Percentiles rank a stretch among this genome's conserved stretches.
These are phyloP conservation scores for Erethizon dorsatum DNA, from an alignment of 2,797 vertebrate genomes.

Conservation along the genomic window DNA sequence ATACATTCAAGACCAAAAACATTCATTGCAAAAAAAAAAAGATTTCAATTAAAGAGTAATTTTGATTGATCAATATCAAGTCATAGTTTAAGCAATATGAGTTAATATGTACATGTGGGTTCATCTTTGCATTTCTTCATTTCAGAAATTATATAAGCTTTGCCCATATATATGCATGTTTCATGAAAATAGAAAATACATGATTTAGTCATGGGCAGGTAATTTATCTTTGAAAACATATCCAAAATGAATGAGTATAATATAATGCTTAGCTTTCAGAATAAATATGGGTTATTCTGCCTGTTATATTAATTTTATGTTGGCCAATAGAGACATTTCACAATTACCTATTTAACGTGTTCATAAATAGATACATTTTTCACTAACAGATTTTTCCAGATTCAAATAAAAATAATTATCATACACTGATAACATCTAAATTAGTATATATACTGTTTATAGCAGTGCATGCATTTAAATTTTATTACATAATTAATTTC, in stretches of 20 bases:
- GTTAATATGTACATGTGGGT: not conserved
- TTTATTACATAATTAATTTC: constrained; percentile 21
- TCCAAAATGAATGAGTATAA: not conserved
- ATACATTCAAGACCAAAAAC: not conserved
- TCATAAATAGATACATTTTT: not conserved
- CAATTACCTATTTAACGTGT: not conserved
- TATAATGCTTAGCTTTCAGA: not conserved
- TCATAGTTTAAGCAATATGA: not conserved
- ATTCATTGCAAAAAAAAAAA: not conserved
- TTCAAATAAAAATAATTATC: not conserved
- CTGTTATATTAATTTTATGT: not conserved
- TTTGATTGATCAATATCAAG: not conserved
- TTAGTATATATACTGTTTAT: not conserved
- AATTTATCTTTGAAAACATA: not conserved
- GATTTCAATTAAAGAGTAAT: not conserved
- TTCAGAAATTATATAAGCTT: not conserved
- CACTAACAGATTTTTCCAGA: not conserved
- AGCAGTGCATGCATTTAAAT: not conserved
- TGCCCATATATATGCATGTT: not conserved
- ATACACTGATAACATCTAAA: not conserved
- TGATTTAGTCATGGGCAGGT: not conserved
- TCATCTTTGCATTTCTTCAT: constrained; percentile 39
- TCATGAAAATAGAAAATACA: not conserved
- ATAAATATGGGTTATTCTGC: not conserved
- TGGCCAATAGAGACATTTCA: not conserved